Conservation (phyloP, 2,797 vertebrate species). For the Cynodonichthys magdalenae region DNA sequence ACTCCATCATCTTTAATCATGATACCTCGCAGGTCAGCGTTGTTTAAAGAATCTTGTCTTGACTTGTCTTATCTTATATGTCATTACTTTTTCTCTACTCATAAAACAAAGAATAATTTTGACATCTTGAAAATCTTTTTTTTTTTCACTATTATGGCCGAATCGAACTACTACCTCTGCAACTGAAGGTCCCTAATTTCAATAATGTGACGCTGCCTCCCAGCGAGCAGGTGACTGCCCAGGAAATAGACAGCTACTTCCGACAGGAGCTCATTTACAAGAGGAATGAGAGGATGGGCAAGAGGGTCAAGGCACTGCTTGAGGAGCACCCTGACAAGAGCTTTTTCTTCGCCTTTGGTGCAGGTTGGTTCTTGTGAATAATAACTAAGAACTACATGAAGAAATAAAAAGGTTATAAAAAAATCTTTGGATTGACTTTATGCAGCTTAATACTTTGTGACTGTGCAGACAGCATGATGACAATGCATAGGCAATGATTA, state of each 20-base stretch:
- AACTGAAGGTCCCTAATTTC: conserved; percentile 86
- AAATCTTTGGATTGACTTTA: no score
- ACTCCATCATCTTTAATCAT: conserved; percentile 89
- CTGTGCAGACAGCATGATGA: no score
- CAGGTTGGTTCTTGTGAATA: conserved; percentile 78
- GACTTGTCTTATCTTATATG: not conserved
- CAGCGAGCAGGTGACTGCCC: conserved; percentile 85
- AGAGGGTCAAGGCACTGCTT: conserved; percentile 84
- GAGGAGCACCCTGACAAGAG: conserved; percentile 88
- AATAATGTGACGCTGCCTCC: conserved; percentile 86
- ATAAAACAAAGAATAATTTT: conserved; percentile 52
- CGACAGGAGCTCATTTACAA: conserved; percentile 90
- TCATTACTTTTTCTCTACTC: conserved; percentile 39
- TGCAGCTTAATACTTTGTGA: no score
- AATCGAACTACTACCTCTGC: not conserved
- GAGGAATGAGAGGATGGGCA: conserved; percentile 88
- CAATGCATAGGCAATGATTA: no score
- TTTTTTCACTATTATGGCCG: not conserved
- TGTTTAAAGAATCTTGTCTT: not conserved
- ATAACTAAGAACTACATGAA: not conserved
- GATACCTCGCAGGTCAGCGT: conserved; percentile 87
- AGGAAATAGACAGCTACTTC: conserved; percentile 92
- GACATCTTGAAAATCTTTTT: conserved; percentile 21
- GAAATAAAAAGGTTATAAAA: no score
- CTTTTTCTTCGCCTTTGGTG: conserved; percentile 94